Percentiles rank a stretch among this genome's conserved stretches.
These are phyloP conservation scores for Lasioglossum marginatum DNA, from an alignment of 2,888 invertebrate genomes.

Conservation along the genomic window DNA sequence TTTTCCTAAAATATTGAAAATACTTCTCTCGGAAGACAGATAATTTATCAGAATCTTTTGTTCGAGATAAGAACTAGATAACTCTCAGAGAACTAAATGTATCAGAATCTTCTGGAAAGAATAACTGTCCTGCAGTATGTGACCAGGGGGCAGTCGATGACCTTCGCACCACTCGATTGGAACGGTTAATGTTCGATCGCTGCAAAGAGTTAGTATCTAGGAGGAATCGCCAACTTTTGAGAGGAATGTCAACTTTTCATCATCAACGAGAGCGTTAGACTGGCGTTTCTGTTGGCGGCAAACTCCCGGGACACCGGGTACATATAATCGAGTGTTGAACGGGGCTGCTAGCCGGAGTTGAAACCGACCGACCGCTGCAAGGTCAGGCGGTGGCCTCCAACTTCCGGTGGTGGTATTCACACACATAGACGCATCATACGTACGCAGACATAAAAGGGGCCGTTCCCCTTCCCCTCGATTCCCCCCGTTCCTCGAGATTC, in stretches of 20 bases:
- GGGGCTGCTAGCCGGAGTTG: constrained; percentile 67
- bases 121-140: background rate
- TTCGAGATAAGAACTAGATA: background rate
- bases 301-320: constrained; percentile 64
- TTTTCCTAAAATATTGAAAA: background rate
- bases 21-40: too few species aligned
- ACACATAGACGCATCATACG: constrained; percentile 64
- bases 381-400: constrained; percentile 84
- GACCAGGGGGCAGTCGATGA: too few species aligned
- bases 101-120: background rate
- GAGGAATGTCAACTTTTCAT: background rate
- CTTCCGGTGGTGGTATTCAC: constrained; percentile 82
- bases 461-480: constrained; percentile 49
- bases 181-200: background rate
- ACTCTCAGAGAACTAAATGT: too few species aligned
- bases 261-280: background rate
- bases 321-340: constrained; percentile 73
- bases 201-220: background rate
- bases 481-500: background rate
- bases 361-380: constrained; percentile 79
- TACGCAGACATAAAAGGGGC: constrained; percentile 67
- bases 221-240: background rate
- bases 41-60: too few species aligned
- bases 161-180: background rate
- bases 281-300: background rate